phyloP scores from a whole-genome alignment of 2,888 invertebrate genomes.

The Parapristionchus giblindavisi region DNA sequence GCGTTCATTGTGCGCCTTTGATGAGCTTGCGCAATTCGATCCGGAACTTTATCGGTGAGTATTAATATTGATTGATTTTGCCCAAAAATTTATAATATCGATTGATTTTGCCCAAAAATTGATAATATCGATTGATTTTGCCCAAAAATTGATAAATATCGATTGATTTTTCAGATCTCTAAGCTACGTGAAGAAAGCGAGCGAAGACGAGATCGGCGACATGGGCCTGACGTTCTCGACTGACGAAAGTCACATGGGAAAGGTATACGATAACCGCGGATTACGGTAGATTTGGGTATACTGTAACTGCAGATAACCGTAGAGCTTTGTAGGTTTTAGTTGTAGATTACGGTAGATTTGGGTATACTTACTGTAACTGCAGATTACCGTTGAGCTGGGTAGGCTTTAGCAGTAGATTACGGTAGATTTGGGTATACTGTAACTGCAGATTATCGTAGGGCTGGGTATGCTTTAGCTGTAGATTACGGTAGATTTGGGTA shows the following conservation, averaged over 20 bases:
- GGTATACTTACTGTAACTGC: no score
- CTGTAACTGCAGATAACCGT: no score
- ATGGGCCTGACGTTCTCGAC: slow-evolving; percentile 84
- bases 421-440: no score
- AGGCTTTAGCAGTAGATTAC: background rate
- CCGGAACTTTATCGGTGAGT: slow-evolving; percentile 93
- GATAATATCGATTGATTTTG: no score
- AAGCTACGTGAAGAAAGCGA: slow-evolving; percentile 59
- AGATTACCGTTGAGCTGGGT: slow-evolving; percentile 70
- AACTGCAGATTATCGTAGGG: no score
- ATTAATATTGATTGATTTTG: background rate
- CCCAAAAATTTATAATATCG: no score
- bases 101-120: no score
- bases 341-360: background rate
- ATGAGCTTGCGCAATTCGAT: slow-evolving; percentile 95
- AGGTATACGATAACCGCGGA: no score
- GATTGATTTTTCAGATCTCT: slow-evolving; percentile 70
- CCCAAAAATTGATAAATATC: background rate
- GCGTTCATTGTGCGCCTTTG: slow-evolving; percentile 87
- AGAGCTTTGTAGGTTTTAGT: no score
- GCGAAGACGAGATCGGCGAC: slow-evolving; percentile 84
- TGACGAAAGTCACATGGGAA: slow-evolving; percentile 64
- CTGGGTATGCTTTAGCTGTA: no score
- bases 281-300: no score
- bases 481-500: no score